These are phyloP conservation scores for Aptenodytes forsteri DNA, from an alignment of 2,113 vertebrate genomes.

Conservation along the genomic window DNA sequence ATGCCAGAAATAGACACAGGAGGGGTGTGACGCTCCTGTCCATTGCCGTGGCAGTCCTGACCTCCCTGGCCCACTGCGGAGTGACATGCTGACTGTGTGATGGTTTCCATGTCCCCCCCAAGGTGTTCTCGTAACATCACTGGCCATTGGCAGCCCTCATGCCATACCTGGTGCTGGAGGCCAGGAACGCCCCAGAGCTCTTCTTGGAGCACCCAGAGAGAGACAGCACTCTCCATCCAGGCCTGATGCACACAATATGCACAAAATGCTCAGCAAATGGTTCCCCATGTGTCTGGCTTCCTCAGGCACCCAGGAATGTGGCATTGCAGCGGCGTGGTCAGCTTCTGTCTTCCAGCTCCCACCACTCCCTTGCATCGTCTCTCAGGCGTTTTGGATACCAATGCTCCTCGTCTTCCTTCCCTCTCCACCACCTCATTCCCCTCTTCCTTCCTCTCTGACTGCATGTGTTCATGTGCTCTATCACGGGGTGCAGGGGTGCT, in stretches of 20 bases:
- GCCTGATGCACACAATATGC: no score
- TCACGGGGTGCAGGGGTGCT: neutral
- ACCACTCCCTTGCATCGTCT: neutral
- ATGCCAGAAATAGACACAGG: neutral
- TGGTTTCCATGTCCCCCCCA: neutral
- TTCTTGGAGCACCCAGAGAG: neutral
- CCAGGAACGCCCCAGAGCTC: neutral
- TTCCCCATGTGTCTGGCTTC: neutral
- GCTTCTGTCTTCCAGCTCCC: neutral
- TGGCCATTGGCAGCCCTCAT: fast-evolving
- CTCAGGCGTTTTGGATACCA: neutral
- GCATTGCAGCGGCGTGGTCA: neutral
- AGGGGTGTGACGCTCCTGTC: neutral
- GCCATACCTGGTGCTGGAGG: neutral
- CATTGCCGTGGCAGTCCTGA: neutral
- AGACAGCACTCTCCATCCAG: neutral
- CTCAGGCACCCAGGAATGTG: neutral
- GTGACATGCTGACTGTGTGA: neutral
- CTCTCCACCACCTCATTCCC: fast-evolving
- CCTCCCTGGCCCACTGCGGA: neutral
- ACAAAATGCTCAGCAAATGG: neutral
- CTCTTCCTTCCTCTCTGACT: neutral
- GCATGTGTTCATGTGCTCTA: neutral
- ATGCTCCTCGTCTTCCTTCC: neutral
- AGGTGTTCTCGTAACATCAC: fast-evolving